Percentiles rank a stretch among this genome's conserved stretches.
Evolutionary conservation across 92 coral and sea anemone genomes (phyloP).

Genomic region (Virgularia gustaviana): DNA sequence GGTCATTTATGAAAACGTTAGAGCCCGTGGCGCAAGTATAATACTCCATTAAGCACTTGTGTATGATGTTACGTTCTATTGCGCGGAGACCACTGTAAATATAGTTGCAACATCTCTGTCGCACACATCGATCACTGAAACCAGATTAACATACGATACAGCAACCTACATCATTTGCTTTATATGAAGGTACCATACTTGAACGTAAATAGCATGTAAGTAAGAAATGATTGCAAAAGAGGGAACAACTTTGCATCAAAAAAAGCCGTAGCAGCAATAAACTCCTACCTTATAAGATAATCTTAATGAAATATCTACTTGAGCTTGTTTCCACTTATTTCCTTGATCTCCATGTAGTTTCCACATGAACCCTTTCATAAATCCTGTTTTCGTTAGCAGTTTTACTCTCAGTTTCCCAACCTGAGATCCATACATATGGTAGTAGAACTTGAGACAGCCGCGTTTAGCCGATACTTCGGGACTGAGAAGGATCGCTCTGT

Average conservation of each 20-base stretch:
- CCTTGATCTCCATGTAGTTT: conserved; percentile 56
- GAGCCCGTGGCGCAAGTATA: too few species aligned
- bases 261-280: too few species aligned
- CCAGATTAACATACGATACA: too few species aligned
- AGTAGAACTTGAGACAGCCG: conserved; percentile 64
- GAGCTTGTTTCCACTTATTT: conserved; percentile 50
- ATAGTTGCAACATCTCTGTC: too few species aligned
- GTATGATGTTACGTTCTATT: too few species aligned
- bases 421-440: conserved; percentile 65
- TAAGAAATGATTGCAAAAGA: not conserved
- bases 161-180: too few species aligned
- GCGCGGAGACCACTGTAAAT: too few species aligned
- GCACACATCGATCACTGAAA: too few species aligned
- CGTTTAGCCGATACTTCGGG: conserved; percentile 50
- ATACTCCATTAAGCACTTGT: too few species aligned
- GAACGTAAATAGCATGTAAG: not conserved
- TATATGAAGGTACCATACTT: too few species aligned
- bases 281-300: conserved; percentile 16
- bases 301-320: conserved; percentile 7
- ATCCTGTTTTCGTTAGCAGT: conserved; percentile 26
- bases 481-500: conserved; percentile 61
- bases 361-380: conserved; percentile 57
- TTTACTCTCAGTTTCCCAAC: conserved; percentile 64
- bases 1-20: too few species aligned
- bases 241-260: not conserved